Evolutionary conservation across 2,797 vertebrate species (phyloP).

Genomic region (Thaleichthys pacificus): DNA sequence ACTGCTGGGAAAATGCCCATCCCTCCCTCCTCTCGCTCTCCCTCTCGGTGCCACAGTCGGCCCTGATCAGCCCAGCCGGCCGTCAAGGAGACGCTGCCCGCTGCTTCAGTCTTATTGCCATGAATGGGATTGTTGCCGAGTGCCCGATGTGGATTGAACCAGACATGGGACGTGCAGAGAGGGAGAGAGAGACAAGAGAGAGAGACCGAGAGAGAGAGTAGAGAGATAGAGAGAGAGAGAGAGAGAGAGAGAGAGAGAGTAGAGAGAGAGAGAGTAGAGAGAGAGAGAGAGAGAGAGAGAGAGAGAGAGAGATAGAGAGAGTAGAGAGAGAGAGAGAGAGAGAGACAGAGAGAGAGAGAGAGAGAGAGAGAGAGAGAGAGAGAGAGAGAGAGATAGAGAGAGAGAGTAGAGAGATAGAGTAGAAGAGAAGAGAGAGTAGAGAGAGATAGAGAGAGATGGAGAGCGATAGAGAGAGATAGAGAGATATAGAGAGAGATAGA

Average conservation of each 20-base stretch:
- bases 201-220: not conserved
- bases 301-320: not conserved
- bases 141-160: conserved; percentile 6
- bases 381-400: not conserved
- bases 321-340: not conserved
- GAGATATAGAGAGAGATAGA: not conserved
- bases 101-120: conserved; percentile 29
- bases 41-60: conserved; percentile 66
- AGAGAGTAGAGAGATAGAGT: not conserved
- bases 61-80: conserved; percentile 61
- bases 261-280: conserved; percentile 7
- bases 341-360: not conserved
- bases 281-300: not conserved
- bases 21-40: conserved; percentile 15
- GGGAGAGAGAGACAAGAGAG: conserved; percentile 5
- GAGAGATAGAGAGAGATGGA: not conserved
- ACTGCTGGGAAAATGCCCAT: conserved; percentile 57
- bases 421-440: not conserved
- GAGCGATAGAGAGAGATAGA: not conserved
- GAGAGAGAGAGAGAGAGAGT: not conserved
- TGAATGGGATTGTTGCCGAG: conserved; percentile 41
- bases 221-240: not conserved
- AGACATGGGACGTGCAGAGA: not conserved
- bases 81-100: conserved; percentile 49
- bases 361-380: conserved; percentile 1